These are phyloP conservation scores for Leptosomus discolor DNA, from an alignment of 2,113 vertebrate genomes.

Conservation along the genomic window DNA sequence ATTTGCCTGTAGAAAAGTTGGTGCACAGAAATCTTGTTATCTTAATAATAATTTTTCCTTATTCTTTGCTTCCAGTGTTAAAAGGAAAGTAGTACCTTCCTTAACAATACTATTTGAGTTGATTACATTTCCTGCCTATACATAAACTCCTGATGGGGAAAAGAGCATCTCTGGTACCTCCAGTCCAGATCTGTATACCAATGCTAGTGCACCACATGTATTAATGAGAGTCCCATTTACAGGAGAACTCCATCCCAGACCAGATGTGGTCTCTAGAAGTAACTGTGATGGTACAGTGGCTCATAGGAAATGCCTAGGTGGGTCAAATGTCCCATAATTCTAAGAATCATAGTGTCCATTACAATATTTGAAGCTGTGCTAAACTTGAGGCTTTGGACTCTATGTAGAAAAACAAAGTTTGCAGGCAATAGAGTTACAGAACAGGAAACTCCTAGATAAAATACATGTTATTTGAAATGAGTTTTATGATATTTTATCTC, in stretches of 20 bases:
- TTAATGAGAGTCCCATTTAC: neutral
- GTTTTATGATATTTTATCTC: neutral
- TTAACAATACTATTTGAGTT: neutral
- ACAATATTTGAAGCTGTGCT: neutral
- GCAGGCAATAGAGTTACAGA: neutral
- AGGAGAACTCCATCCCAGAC: neutral
- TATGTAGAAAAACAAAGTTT: neutral
- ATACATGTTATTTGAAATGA: neutral
- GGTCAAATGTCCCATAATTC: neutral
- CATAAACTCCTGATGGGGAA: neutral
- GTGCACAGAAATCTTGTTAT: neutral
- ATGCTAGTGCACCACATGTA: accelerated
- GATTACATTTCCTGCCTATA: neutral
- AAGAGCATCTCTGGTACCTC: neutral
- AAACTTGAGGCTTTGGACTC: neutral
- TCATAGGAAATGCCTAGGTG: neutral
- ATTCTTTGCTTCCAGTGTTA: neutral
- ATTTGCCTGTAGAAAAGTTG: neutral
- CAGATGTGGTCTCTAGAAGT: neutral
- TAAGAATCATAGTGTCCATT: neutral
- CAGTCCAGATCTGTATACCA: neutral
- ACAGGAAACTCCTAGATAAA: neutral
- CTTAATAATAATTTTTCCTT: neutral
- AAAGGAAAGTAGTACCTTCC: neutral
- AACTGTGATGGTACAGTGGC: neutral